Base-by-base conservation (phyloP, 2,888 invertebrate species). In the Drosophila borborema region DNA sequence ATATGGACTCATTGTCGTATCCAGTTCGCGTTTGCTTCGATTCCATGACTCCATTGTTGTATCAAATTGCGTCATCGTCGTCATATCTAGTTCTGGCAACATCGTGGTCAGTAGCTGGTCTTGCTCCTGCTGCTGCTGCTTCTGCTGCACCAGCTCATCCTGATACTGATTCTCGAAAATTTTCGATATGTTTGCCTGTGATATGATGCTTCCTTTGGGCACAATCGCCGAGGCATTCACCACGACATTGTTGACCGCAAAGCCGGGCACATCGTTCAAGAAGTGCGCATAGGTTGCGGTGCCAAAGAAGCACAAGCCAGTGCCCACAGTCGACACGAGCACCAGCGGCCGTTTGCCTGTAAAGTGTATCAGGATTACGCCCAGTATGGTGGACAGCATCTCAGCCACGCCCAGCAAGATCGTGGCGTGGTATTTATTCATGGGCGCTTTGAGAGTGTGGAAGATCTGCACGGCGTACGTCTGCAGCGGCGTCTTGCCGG, bases 401-500 rank as follows among this genome's bases (percentile, higher is more conserved):
- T 97, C 96, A 1, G 95, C 94, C 14, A 95, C 92, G 0, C 97
- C 97, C 34, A 97, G 93, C 36, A 96, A 93, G 45, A 96, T 94
- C 0, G 97, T 96, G 0, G 97, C 96, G 70, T 95, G 95, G 92
- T 96, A 97, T 88, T 96, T 95, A 87, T 97, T 95, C 69, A 97
- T 95, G 0, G 97, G 97, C 0, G 96, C 95, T 55, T 96, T 94
- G 31, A 97, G 90, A 68, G 94, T 94, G 56, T 95, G 94, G 88
- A 97, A 97, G 83, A 97, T 96, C 74, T 95, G 94, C 6, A 97
- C 96, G 20, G 96, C 96, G 84, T 95, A 96, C 0, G 96, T 96
- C 94, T 96, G 95, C 31, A 97, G 92, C 0, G 96, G 95, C 0
- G 95, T 95, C 94, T 96, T 95, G 1, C 97, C 97, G 41, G 96